Conservation (phyloP, 2,113 vertebrate genomes). For the Urocitellus parryii region DNA sequence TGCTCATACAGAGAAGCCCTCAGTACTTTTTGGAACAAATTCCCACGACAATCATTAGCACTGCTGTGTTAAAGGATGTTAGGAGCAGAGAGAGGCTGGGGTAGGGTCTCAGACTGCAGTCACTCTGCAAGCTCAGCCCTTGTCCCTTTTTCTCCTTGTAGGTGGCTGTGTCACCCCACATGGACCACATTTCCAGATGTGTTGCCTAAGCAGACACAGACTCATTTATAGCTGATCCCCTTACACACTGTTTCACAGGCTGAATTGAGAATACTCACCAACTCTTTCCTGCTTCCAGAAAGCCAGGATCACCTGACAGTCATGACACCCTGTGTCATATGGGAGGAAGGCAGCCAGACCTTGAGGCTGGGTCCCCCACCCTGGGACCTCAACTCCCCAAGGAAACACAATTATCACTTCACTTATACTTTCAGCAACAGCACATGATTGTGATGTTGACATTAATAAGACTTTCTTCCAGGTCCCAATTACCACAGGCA, state of each 20-base stretch:
- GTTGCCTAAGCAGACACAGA: too few relatives aligned
- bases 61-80: not conserved
- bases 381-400: not conserved
- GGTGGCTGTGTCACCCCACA: not conserved
- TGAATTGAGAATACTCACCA: not conserved
- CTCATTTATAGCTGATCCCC: too few relatives aligned
- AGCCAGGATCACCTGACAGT: not conserved
- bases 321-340: not conserved
- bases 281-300: not conserved
- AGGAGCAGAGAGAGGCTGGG: not conserved
- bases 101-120: not conserved
- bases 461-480: too few relatives aligned
- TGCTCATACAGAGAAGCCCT: not conserved
- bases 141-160: not conserved
- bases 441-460: not conserved
- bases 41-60: not conserved
- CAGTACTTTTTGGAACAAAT: not conserved
- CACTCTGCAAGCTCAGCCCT: not conserved
- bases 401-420: not conserved
- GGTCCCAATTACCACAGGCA: too few relatives aligned
- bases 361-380: too few relatives aligned
- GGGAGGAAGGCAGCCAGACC: not conserved
- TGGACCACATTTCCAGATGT: not conserved
- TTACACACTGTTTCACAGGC: too few relatives aligned
- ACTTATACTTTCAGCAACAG: not conserved